Evolutionary conservation across 2,113 vertebrate species (phyloP).

Genomic region (Rallus limicola): DNA sequence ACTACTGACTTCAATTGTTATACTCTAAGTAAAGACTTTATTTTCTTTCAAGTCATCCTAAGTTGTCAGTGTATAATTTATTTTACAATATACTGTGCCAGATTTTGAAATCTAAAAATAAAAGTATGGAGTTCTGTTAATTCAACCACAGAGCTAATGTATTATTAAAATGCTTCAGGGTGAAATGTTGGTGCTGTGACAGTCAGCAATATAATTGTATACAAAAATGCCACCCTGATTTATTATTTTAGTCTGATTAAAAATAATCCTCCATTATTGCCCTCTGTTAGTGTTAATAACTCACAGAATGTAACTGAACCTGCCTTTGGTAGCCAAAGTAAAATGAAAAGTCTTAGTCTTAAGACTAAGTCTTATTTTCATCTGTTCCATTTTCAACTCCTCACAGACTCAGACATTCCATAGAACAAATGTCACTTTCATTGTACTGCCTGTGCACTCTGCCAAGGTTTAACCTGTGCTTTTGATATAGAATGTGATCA

Average conservation of each 20-base stretch:
- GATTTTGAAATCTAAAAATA: not conserved
- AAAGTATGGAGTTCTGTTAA: not conserved
- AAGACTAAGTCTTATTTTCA: not conserved
- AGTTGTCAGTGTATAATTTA: not conserved
- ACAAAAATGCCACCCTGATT: not conserved
- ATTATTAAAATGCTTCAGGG: not conserved
- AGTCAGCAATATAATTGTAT: not conserved
- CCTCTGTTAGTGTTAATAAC: not conserved
- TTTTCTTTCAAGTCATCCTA: not conserved
- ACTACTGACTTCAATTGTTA: not conserved
- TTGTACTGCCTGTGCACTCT: not conserved
- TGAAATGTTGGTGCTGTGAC: not conserved
- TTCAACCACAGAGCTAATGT: not conserved
- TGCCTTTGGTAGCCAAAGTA: not conserved
- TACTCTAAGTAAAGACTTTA: not conserved
- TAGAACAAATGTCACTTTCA: not conserved
- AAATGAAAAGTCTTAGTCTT: not conserved
- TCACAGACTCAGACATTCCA: not conserved
- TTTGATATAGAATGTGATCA: not conserved
- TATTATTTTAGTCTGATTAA: not conserved
- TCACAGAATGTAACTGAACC: not conserved
- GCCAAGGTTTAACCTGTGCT: not conserved
- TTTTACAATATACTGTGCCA: not conserved
- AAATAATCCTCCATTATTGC: not conserved
- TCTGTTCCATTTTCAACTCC: not conserved